Evolutionary conservation across 2,797 vertebrate species (phyloP), one percentile per base, ranked within the genome.

Genomic region (Clarias fuscus): DNA sequence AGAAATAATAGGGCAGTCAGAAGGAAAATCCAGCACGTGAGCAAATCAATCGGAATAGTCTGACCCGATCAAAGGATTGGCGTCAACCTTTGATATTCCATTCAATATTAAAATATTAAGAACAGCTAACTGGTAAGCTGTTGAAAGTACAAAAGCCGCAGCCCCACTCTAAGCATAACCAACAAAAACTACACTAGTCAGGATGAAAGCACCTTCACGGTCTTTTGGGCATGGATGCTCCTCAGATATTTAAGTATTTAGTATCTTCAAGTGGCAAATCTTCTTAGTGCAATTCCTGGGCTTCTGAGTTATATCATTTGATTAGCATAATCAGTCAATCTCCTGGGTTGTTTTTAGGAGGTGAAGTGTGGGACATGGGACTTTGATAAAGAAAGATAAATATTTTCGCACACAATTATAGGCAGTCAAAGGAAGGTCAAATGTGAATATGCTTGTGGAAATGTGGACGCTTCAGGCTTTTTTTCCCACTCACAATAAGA

Each of bases 241-340:
- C 77, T 62, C 33, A 40, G 77, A 79, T 79, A 62, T 40, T 40
- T 62, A n/a, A n/a, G n/a, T n/a, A n/a, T n/a, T n/a, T n/a, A n/a
- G n/a, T n/a, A n/a, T n/a, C n/a, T n/a, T n/a, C 67, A 83, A 85
- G 30, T 86, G 13, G 40, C 81, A 86, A 86, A 88, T 90, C 87
- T 87, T 80, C 68, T 83, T 86, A 85, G 85, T 86, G 82, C 64
- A 61, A 58, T 78, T 70, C 78, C n/a, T 68, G 86, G 37, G 70
- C 61, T 72, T 71, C 15, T 30, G 43, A 65, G 53, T 67, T 65
- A 68, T 78, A 83, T 65, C 68, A 59, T 87, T 10, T 85, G 37
- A 88, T 87, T 83, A 87, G 71, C 82, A 81, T 84, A 85, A 89
- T 88, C 88, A 88, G 83, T 40, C 75, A 24, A 84, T 83, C 84